Base-by-base conservation (phyloP, 2,797 vertebrate species). In the Falco naumanni region DNA sequence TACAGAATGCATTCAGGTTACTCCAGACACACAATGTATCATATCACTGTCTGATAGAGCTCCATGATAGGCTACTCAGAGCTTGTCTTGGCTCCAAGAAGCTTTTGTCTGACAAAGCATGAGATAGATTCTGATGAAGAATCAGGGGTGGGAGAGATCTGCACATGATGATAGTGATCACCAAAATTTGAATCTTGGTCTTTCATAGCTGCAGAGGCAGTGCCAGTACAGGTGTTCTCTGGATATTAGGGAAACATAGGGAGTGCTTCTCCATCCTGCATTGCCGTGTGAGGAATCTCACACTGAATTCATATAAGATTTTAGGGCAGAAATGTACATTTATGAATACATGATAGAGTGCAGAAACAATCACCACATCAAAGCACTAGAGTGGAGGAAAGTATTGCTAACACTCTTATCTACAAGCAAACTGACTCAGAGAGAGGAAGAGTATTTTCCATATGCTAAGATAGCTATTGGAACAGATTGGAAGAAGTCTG, bases 381-480 rank as follows among this genome's bases (percentile, higher is more conserved):
- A 90, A 90, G 66, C 63, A 80, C 48, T 63, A 74, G 21, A 57
- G 48, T 39, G 37, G 88, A 39, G 61, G 60, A 57, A 81, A 66
- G 54, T 60, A 90, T 84, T 88, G 21, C 65, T 69, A 91, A 91
- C 59, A 59, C 54, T 84, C 70, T 68, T 76, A 89, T 65, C 75
- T 95, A 89, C 68, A 78, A 96, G 92, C 60, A 91, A 93, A 96
- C 60, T 95, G 77, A 91, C 80, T 94, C 72, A 93, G 87, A 94
- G 78, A 82, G 21, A 31, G 12, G 47, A 91, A 95, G 59, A 66
- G 51, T 93, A 90, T 94, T 93, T 95, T 96, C 79, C 89, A 90
- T 94, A 93, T 78, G 80, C 72, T 95, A 79, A 88, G 85, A 74
- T 8, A 1, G 25, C 41, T 95, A 86, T 86, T 94, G 86, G 80